Base-by-base conservation (phyloP, 2,888 invertebrate species). In the Andrena flavipes region DNA sequence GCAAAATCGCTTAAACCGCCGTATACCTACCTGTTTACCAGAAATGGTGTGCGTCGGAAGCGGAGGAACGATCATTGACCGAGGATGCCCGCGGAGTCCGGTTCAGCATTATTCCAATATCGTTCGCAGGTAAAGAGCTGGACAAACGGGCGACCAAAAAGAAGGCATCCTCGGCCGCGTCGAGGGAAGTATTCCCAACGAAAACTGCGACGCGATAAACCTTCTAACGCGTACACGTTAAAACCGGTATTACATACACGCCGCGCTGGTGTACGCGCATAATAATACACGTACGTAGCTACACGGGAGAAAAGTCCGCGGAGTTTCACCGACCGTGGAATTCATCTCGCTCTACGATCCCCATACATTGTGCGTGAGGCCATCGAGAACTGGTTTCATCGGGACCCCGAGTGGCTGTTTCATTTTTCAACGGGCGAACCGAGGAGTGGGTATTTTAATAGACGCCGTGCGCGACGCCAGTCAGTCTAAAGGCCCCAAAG, bases 361-460 rank as follows among this genome's bases (percentile, higher is more conserved):
- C 70, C 72, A 72, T 76, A 60, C 77, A 80, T 80, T 80, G 77
- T 86, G 84, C 76, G 84, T 78, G 84, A 86, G 84, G 76, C 71
- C 84, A 76, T 78, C 71, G 64, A 76, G 74, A 86, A 86, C 86
- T 81, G 84, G 86, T 86, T 86, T 86, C 81, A 81, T 75, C 71
- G 85, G 76, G 75, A 62, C 62, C 67, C 78, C 48, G 68, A 67
- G 73, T 64, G 63, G 71, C 65, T 65, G 69, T 84, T 85, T 77
- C 76, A 80, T 72, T 76, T 77, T 84, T 84, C 84, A 63, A 68
- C 77, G 35, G 76, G 70, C 16, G 75, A 80, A 73, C 51, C 54
- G 67, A 60, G 84, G 54, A 63, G 84, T 51, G 84, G 65, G 81
- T 73, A 84, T 86, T 86, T 86, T 86, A 86, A 86, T 86, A 86